Base-by-base conservation (phyloP, 2,888 invertebrate genomes). In the Conops quadrifasciatus region DNA sequence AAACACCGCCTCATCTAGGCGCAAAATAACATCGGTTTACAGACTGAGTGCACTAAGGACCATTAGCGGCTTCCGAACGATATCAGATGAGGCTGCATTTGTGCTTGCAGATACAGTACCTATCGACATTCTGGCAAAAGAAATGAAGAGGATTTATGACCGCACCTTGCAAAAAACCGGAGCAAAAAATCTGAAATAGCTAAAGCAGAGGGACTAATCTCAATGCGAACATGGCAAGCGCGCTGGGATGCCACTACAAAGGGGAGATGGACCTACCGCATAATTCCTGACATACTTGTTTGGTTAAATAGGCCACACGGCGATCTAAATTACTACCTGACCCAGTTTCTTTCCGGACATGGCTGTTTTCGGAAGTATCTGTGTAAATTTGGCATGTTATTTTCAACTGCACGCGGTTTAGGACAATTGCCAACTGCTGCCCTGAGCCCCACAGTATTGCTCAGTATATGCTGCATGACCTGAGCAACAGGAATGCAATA, bases 31-130 rank as follows among this genome's bases (percentile, higher is more conserved):
- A 21, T 47, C 15, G 16, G n/a, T 65, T 43, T 36, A 49, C 7
- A 62, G 63, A 19, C 43, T 51, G 0, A 51, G 51, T 30, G 53
- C 51, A 2, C 16, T 62, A 1, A 49, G 53, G 49, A 62, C 30
- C n/a, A 49, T 45, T 15, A 30, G 63, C 53, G 69, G 28, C 9
- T 69, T 28, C 24, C 26, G 63, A n/a, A 69, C 63, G 9, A n/a
- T 53, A 21, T 69, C 62, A 0, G 69, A 62, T 2, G 69, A 69
- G 2, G 63, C 69, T 9, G 21, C 62, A 0, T 43, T 30, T 9
- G 69, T 63, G 13, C 3, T 69, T 28, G 69, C 69, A 2, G 62
- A 21, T 5, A 62, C 60, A 13, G n/a, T 62, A 19, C 62, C 69
- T n/a, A 28, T 28, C 0, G 69, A 69, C 19, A 62, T 69, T 0